Evolutionary conservation across 2,797 vertebrate species (phyloP), one percentile per base, ranked within the genome.

Genomic region (Cirrhinus molitorella): DNA sequence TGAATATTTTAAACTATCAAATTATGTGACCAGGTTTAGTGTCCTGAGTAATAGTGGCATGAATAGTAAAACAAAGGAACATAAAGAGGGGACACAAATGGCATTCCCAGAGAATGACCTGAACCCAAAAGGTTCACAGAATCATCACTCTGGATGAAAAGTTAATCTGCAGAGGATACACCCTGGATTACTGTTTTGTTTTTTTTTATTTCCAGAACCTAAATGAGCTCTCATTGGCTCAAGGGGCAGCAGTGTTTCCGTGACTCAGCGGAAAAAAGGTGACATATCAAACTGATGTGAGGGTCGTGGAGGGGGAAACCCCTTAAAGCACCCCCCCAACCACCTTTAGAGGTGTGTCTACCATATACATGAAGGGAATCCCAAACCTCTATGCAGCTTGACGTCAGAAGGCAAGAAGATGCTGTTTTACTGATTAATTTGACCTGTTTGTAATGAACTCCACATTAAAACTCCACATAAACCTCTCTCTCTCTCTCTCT

Each of bases 311-410:
- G 5, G 61, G 87, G 91, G 80, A 82, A 78, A 63, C 43, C 45
- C 31, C 53, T 81, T 28, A 14, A 66, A 80, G 37, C 1, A 19
- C 76, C 43, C 55, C 37, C 34, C 43, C 23, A 49, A 1, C 21
- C 57, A 65, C 80, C 55, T 49, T 59, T 71, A 11, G 43, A 59
- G 28, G 70, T 57, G 43, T 47, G 68, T 53, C 12, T 4, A 31
- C 53, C 9, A 17, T 40, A 12, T 37, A 61, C 49, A 31, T 75
- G 57, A 83, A 89, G 87, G 94, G 92, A 94, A 94, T 93, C 94
- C 94, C 91, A 78, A 85, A 47, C 43, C 25, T 23, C 86, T 92
- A 89, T 91, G 92, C 88, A 91, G 86, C 70, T 88, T 94, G 92
- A 95, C 90, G 87, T 88, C 80, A 74, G 45, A 55, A 45, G 40